Evolutionary conservation across 2,888 invertebrate genomes (phyloP).

Genomic region (Iphiclides podalirius): DNA sequence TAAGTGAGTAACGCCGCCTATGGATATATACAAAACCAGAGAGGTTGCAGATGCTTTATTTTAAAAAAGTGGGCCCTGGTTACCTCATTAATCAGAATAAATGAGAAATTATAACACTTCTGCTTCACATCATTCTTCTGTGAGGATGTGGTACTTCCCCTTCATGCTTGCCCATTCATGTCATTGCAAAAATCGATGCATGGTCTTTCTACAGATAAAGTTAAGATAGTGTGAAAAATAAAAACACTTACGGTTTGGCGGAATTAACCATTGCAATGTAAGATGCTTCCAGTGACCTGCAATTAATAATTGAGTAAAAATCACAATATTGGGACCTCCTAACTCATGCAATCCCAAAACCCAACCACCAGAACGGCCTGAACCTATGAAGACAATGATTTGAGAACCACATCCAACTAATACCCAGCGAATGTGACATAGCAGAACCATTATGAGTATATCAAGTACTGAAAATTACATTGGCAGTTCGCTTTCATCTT

Average conservation of each 20-base stretch:
- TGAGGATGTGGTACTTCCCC: too few relatives aligned
- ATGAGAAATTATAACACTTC: too few relatives aligned
- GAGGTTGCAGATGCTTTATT: too few relatives aligned
- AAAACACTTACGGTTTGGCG: conserved; percentile 71
- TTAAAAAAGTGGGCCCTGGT: too few relatives aligned
- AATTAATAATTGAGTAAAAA: conserved; percentile 3
- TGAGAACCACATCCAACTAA: conserved; percentile 14
- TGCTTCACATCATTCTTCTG: too few relatives aligned
- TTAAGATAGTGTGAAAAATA: too few relatives aligned
- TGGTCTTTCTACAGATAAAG: too few relatives aligned
- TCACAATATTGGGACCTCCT: neutral
- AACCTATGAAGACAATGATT: conserved; percentile 19
- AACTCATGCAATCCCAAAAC: conserved; percentile 12
- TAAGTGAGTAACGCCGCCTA: too few relatives aligned
- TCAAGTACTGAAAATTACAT: conserved; percentile 47
- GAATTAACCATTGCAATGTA: conserved; percentile 63
- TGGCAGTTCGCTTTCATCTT: conserved; percentile 51
- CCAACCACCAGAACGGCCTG: conserved; percentile 15
- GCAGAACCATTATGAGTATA: conserved; percentile 6
- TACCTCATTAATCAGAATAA: too few relatives aligned
- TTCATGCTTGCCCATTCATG: too few relatives aligned
- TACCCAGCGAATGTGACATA: conserved; percentile 17
- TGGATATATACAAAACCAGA: too few relatives aligned
- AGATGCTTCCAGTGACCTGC: conserved; percentile 41
- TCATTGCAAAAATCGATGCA: too few relatives aligned